A percentile compares a stretch with the other conserved stretches of the same genome.
phyloP scores from a whole-genome alignment of 2,888 invertebrate genomes.

The Cylindroiulus punctatus region DNA sequence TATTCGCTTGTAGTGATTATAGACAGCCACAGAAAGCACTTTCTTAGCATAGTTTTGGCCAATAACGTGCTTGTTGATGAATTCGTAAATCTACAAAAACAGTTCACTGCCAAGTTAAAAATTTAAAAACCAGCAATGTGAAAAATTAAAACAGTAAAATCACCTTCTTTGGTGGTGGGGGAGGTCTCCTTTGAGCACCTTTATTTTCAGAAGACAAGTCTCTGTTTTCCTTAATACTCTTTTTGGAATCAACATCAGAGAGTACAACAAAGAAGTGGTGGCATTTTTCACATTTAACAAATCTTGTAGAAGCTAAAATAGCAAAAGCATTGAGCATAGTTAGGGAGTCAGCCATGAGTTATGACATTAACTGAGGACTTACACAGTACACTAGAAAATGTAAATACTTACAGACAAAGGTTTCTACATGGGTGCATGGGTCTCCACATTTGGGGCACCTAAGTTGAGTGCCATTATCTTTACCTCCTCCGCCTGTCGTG shows the following conservation, averaged over 20 bases:
- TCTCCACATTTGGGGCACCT: slow-evolving; percentile 95
- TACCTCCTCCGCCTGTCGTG: slow-evolving; percentile 67
- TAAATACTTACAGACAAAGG: slow-evolving; percentile 82
- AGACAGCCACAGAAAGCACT: slow-evolving; percentile 96
- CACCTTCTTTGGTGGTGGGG: slow-evolving; percentile 92
- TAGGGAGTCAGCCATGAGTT: not conserved
- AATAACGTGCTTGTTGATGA: slow-evolving; percentile 94
- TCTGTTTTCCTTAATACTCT: slow-evolving; percentile 75
- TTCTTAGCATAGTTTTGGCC: slow-evolving; percentile 98
- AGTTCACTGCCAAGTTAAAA: not conserved
- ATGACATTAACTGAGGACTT: not conserved
- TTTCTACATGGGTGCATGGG: slow-evolving; percentile 96
- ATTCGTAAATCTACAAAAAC: slow-evolving; percentile 82
- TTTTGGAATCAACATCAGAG: slow-evolving; percentile 91
- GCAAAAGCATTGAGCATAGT: slow-evolving; percentile 56
- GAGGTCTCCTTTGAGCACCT: slow-evolving; percentile 71
- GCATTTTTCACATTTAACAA: slow-evolving; percentile 98
- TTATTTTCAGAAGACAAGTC: slow-evolving; percentile 74
- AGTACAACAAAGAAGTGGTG: slow-evolving; percentile 97
- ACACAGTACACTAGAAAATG: not conserved
- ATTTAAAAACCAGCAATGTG: not conserved
- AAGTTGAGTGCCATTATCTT: slow-evolving; percentile 61
- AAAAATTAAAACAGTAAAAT: slow-evolving; percentile 11
- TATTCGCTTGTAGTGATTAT: slow-evolving; percentile 98
- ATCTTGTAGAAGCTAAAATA: slow-evolving; percentile 81